phyloP scores from a whole-genome alignment of 2,888 invertebrate species.

The Cotesia congregata region DNA sequence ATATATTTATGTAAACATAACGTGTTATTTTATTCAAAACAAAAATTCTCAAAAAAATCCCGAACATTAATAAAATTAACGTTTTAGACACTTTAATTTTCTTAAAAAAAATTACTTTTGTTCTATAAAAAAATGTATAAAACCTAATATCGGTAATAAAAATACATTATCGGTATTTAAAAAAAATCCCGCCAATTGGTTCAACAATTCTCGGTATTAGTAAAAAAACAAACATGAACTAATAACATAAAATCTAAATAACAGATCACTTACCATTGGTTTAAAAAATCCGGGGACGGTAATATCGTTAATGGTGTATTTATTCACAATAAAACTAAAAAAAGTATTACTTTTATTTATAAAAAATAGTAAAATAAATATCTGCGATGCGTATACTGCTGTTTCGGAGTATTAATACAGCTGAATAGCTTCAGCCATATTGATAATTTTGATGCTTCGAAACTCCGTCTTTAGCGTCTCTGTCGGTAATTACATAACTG shows the following conservation, averaged over 20 bases:
- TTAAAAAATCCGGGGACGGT: not conserved
- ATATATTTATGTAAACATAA: too few relatives aligned
- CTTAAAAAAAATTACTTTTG: too few relatives aligned
- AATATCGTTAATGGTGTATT: not conserved
- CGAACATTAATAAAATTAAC: too few relatives aligned
- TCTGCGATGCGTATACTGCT: not conserved
- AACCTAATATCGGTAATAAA: too few relatives aligned
- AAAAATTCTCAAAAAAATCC: too few relatives aligned
- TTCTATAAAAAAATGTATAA: too few relatives aligned
- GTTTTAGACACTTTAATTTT: too few relatives aligned
- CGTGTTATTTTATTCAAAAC: too few relatives aligned
- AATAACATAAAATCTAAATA: not conserved
- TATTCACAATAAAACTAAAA: not conserved
- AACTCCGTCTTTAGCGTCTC: not conserved
- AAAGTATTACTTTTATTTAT: not conserved
- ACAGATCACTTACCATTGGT: not conserved
- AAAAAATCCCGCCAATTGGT: constrained; percentile 1
- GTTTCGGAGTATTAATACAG: not conserved
- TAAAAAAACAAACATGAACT: not conserved
- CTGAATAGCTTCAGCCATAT: not conserved
- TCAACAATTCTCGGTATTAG: not conserved
- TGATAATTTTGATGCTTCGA: not conserved
- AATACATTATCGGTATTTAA: not conserved
- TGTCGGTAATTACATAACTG: not conserved
- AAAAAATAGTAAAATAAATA: not conserved